Percentiles rank a stretch among this genome's conserved stretches.
Evolutionary conservation across 2,113 vertebrate genomes (phyloP).

Genomic region (Stercorarius parasiticus): DNA sequence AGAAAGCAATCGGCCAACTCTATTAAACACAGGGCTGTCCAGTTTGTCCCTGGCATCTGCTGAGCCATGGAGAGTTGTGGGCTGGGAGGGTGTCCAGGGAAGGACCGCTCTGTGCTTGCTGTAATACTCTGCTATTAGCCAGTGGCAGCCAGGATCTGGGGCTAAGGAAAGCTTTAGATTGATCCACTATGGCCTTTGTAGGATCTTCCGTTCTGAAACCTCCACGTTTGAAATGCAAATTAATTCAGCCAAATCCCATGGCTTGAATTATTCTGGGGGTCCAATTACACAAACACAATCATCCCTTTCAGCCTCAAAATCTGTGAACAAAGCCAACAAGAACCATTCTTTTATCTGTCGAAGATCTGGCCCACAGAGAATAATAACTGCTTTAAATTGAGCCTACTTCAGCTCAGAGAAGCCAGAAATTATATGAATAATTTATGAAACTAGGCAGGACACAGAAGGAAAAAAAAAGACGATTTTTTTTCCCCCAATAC

Average conservation of each 20-base stretch:
- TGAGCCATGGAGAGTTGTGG: background rate
- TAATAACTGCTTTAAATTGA: background rate
- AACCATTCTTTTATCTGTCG: background rate
- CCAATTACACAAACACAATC: background rate
- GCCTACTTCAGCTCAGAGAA: background rate
- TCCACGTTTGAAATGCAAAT: background rate
- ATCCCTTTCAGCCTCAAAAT: background rate
- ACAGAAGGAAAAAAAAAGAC: background rate
- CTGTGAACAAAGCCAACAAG: background rate
- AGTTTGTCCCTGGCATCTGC: background rate
- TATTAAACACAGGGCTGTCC: background rate
- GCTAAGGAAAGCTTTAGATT: background rate
- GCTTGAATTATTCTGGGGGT: background rate
- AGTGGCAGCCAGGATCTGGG: background rate
- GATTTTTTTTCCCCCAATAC: background rate
- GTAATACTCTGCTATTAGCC: background rate
- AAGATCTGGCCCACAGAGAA: background rate
- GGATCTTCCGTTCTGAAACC: background rate
- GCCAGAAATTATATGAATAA: background rate
- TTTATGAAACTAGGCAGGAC: background rate
- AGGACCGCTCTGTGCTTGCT: rapidly evolving
- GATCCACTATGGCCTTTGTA: background rate
- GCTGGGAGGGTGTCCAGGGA: background rate
- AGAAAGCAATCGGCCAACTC: background rate
- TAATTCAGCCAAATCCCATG: background rate